Conservation (phyloP, 2,113 vertebrate species). For the Erinaceus europaeus region DNA sequence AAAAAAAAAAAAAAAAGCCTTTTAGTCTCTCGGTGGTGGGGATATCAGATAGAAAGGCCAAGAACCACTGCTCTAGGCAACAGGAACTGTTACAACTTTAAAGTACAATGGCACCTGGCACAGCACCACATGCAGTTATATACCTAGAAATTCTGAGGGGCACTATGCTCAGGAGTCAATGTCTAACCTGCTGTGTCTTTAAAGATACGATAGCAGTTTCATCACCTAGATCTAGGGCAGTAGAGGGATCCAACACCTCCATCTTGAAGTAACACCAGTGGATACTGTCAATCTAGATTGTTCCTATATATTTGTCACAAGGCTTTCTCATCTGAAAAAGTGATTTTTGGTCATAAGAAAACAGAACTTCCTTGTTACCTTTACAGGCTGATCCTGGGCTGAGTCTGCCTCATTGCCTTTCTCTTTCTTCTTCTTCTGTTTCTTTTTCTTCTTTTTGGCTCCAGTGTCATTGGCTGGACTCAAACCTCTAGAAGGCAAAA, state of each 20-base stretch:
- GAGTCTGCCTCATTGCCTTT: conserved; percentile 89
- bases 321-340: not conserved
- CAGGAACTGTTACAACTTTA: fast-evolving
- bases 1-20: not conserved
- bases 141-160: not conserved
- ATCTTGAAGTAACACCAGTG: not conserved
- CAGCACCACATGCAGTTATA: not conserved
- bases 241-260: not conserved
- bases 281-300: not conserved
- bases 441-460: conserved; percentile 99
- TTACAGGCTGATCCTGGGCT: conserved; percentile 88
- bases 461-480: conserved; percentile 91
- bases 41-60: not conserved
- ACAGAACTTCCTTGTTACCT: conserved; percentile 79
- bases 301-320: not conserved
- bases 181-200: not conserved
- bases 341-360: not conserved
- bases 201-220: not conserved
- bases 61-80: not conserved
- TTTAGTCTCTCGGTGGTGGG: not conserved
- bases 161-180: not conserved
- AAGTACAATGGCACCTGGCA: not conserved
- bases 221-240: not conserved
- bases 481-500: conserved; percentile 85
- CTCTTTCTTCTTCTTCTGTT: conserved; percentile 96